Conservation (phyloP, 1,140 invertebrate species). For the Cataglyphis hispanica region DNA sequence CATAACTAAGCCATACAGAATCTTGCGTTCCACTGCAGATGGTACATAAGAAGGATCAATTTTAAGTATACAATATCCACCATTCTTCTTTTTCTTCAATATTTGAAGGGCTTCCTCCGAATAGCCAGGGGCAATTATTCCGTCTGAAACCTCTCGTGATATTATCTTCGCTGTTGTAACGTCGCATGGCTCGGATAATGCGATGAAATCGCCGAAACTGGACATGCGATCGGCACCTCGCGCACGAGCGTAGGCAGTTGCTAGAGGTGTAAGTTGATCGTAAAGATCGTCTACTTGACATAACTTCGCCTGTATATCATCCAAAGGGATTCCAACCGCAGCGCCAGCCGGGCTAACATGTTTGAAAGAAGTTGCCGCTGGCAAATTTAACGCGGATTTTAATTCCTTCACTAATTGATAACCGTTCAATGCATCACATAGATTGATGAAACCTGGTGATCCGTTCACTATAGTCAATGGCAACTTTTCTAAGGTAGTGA, state of each 20-base stretch:
- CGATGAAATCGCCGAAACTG: slow-evolving; percentile 99
- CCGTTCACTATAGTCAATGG: slow-evolving; percentile 97
- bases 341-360: slow-evolving; percentile 99
- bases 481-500: slow-evolving; percentile 92
- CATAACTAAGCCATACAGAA: slow-evolving; percentile 96
- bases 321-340: slow-evolving; percentile 94
- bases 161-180: slow-evolving; percentile 92
- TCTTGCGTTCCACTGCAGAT: slow-evolving; percentile 92
- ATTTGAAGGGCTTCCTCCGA: slow-evolving; percentile 93
- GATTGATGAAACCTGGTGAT: slow-evolving; percentile 98
- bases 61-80: slow-evolving; percentile 96
- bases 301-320: slow-evolving; percentile 92
- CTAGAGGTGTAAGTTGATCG: slow-evolving; percentile 93
- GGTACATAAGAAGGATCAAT: slow-evolving; percentile 96
- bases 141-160: slow-evolving; percentile 96
- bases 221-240: slow-evolving; percentile 99
- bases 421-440: slow-evolving; percentile 98
- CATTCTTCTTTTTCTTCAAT: slow-evolving; percentile 98
- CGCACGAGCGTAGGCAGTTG: slow-evolving; percentile 97
- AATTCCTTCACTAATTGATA: slow-evolving; percentile 98
- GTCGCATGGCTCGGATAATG: slow-evolving; percentile 97
- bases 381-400: slow-evolving; percentile 91
- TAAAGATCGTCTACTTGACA: slow-evolving; percentile 97
- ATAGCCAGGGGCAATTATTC: slow-evolving; percentile 98
- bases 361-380: slow-evolving; percentile 99